These are phyloP conservation scores for Hiodon alosoides DNA, from an alignment of 2,113 vertebrate genomes.

Conservation along the genomic window DNA sequence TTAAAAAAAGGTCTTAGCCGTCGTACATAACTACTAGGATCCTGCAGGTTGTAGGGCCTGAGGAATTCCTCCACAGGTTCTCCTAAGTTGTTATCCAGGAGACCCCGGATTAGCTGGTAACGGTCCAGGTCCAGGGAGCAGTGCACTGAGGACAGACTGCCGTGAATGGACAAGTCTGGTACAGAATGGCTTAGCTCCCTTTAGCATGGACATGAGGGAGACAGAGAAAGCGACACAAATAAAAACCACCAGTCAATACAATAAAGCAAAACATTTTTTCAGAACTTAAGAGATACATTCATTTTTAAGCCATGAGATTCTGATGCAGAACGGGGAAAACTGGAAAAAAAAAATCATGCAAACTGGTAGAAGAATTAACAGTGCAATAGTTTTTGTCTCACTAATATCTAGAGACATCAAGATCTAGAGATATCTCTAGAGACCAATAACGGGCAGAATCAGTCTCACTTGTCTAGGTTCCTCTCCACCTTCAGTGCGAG, in stretches of 20 bases:
- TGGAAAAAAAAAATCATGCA: neutral
- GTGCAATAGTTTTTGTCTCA: neutral
- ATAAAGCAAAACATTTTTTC: neutral
- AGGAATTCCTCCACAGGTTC: slow-evolving; percentile 92
- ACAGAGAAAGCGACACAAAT: neutral
- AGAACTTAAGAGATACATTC: neutral
- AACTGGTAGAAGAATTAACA: too few relatives aligned
- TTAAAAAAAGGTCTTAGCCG: neutral
- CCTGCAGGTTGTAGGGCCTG: slow-evolving; percentile 88
- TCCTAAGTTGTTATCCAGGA: slow-evolving; percentile 90
- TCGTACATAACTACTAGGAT: slow-evolving; percentile 89
- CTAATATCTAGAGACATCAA: neutral
- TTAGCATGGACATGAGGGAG: neutral
- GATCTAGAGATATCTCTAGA: slow-evolving; percentile 3
- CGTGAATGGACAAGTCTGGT: slow-evolving; percentile 84
- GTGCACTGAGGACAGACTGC: slow-evolving; percentile 85
- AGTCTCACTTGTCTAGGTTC: slow-evolving; percentile 84
- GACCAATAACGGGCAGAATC: neutral
- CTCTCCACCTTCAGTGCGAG: slow-evolving; percentile 88
- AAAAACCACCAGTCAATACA: neutral
- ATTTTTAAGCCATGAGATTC: too few relatives aligned
- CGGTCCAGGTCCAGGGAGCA: slow-evolving; percentile 84
- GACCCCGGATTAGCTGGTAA: slow-evolving; percentile 84
- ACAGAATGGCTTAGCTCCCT: slow-evolving; percentile 89
- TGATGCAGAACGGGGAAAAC: neutral